Evolutionary conservation across 2,888 invertebrate species (phyloP).

Genomic region (Epistrophella euchroma): DNA sequence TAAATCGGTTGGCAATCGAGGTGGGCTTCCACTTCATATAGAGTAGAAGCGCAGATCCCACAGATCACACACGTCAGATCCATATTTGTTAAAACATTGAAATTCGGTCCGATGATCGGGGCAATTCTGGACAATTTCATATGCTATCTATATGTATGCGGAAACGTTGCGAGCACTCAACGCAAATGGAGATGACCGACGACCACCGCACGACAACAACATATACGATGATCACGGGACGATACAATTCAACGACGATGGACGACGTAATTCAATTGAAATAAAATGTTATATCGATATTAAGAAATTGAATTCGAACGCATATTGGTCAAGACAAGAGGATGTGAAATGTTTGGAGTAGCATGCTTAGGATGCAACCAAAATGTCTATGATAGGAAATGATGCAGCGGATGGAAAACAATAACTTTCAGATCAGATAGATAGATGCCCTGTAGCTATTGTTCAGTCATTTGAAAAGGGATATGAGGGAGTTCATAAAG

Average conservation of each 20-base stretch:
- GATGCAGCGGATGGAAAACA: conserved; percentile 12
- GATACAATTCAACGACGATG: background rate
- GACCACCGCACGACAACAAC: background rate
- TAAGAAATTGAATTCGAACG: conserved; percentile 49
- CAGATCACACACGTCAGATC: conserved; percentile 71
- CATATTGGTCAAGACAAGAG: conserved; percentile 11
- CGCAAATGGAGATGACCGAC: conserved; percentile 69
- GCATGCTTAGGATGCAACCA: conserved; percentile 10
- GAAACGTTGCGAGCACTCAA: conserved; percentile 50
- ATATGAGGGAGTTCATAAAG: background rate
- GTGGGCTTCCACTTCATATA: conserved; percentile 67
- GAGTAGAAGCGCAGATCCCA: conserved; percentile 60
- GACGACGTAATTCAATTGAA: conserved; percentile 57
- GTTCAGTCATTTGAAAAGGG: background rate
- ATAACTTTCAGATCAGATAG: conserved; percentile 52
- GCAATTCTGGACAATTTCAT: conserved; percentile 47
- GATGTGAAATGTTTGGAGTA: conserved; percentile 19
- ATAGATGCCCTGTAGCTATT: conserved; percentile 21
- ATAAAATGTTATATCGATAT: conserved; percentile 52
- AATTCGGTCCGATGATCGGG: conserved; percentile 62
- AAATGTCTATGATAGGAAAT: conserved; percentile 10
- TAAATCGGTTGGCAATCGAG: conserved; percentile 70
- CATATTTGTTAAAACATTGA: conserved; percentile 73
- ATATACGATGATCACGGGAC: background rate
- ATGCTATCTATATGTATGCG: conserved; percentile 51